Conservation (phyloP, 2,113 vertebrate species). For the Theristicus caerulescens region DNA sequence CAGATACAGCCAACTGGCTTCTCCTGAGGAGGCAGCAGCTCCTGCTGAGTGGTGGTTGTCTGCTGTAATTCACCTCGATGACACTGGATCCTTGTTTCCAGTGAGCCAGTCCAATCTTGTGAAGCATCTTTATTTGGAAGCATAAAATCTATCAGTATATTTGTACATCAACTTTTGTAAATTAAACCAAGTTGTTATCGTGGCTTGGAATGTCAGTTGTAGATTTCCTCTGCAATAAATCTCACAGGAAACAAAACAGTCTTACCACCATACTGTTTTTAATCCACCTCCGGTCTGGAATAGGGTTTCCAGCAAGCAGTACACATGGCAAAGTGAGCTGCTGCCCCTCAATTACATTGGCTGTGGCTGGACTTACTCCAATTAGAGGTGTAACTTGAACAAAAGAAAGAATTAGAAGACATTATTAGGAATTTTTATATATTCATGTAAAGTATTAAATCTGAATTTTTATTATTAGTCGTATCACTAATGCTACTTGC, state of each 20-base stretch:
- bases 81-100: neutral
- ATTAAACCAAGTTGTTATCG: neutral
- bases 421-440: neutral
- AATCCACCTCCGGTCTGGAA: slow-evolving; percentile 92
- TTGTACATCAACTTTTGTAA: neutral
- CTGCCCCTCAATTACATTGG: slow-evolving; percentile 89
- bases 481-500: neutral
- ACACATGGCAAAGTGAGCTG: slow-evolving; percentile 90
- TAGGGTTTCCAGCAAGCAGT: slow-evolving; percentile 90
- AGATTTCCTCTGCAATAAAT: neutral
- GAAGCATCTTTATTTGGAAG: neutral
- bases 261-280: slow-evolving; percentile 88
- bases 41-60: neutral
- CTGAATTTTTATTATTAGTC: neutral
- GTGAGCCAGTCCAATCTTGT: neutral
- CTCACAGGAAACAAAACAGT: neutral
- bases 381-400: slow-evolving; percentile 85
- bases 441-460: neutral
- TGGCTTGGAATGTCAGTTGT: neutral
- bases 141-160: neutral
- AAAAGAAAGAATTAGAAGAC: neutral
- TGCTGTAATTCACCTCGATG: neutral
- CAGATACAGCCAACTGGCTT: neutral
- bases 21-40: neutral
- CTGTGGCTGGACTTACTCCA: slow-evolving; percentile 83